Evolutionary conservation across 1,140 invertebrate genomes (phyloP), one percentile per base, ranked within the genome.

Genomic region (Batillaria attramentaria): DNA sequence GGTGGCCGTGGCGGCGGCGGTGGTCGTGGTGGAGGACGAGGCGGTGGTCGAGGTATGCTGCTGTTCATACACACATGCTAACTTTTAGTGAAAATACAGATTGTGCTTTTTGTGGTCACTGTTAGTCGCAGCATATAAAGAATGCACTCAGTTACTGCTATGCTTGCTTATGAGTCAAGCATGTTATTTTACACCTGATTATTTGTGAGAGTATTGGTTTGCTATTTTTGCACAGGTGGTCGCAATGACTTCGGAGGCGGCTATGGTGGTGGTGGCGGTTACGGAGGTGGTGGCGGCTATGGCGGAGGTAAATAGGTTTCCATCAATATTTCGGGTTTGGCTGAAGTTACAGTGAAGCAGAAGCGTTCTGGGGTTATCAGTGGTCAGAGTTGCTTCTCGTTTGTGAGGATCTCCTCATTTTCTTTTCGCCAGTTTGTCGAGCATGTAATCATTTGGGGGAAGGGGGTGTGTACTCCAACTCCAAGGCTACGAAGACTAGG

Each of bases 1-100:
- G 50, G 83, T 28, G 87, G 88, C 28, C 87, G 88, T 70, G 85
- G 82, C 77, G 75, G 79, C 70, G 78, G 68, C 3, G 37, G 68
- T 41, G 24, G 68, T 42, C 18, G 68, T 24, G 72, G 70, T 37
- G 75, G 72, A 37, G 72, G 79, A 35, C 66, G 75, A 28, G 50
- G 37, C 20, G 33, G 65, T 13, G 13, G 42, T n/a, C 10, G 8
- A 5, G 13, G 42, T n/a, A 5, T 10, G 8, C n/a, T n/a, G n/a
- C n/a, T n/a, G n/a, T n/a, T n/a, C n/a, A n/a, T n/a, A n/a, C n/a
- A n/a, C n/a, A n/a, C n/a, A n/a, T n/a, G n/a, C n/a, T n/a, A n/a
- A n/a, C n/a, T n/a, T n/a, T n/a, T n/a, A n/a, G n/a, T n/a, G n/a
- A n/a, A n/a, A n/a, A n/a, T n/a, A n/a, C n/a, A n/a, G n/a, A n/a